Percentiles rank a stretch among this genome's conserved stretches.
Conservation (phyloP, 2,113 vertebrate genomes). For the Microtus montanus region DNA sequence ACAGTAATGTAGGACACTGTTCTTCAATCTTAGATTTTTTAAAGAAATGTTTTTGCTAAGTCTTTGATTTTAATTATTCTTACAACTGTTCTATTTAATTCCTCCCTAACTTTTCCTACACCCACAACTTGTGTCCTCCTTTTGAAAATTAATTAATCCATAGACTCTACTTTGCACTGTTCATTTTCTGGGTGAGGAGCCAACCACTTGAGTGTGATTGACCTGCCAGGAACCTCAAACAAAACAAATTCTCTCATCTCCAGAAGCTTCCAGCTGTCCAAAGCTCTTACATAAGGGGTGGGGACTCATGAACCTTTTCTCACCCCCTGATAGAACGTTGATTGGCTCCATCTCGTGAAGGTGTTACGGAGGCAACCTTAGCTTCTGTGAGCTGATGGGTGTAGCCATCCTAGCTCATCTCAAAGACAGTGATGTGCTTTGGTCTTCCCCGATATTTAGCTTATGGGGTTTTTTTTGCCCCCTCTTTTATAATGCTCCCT, state of each 20-base stretch:
- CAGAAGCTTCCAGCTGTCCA: not conserved
- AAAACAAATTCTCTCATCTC: too few species aligned
- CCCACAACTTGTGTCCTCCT: not conserved
- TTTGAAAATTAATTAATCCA: not conserved
- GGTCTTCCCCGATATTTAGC: not conserved
- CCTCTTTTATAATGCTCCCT: too few species aligned
- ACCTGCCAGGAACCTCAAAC: not conserved
- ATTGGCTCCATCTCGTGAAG: not conserved
- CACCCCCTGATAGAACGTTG: too few species aligned
- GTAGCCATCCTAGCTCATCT: not conserved
- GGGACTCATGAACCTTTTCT: not conserved
- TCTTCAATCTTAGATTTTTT: not conserved
- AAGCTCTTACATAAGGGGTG: not conserved
- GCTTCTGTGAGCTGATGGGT: too few species aligned
- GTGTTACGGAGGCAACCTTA: not conserved
- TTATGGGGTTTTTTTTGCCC: too few species aligned
- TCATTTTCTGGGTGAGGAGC: not conserved
- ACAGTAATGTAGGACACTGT: accelerated
- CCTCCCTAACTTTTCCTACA: not conserved
- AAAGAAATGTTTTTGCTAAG: not conserved
- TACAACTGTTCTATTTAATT: not conserved
- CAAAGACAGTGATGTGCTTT: not conserved
- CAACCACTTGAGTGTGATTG: not conserved
- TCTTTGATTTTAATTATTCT: not conserved
- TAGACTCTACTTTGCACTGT: not conserved